Percentiles rank a stretch among this genome's conserved stretches.
Evolutionary conservation across 2,888 invertebrate species (phyloP).

Genomic region (Carabus problematicus): DNA sequence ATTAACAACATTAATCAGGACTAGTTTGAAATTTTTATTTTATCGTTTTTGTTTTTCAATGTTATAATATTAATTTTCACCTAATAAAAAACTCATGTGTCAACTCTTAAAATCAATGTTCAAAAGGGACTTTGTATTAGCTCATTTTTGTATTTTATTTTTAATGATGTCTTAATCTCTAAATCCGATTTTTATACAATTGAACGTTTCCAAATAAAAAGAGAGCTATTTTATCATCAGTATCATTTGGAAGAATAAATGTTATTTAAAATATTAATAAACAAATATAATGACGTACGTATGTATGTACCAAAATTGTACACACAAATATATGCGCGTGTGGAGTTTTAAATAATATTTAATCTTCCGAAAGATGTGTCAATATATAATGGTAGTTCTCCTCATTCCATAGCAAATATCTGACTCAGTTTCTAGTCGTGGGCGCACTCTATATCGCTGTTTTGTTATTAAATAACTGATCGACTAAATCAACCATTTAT

Average conservation of each 20-base stretch:
- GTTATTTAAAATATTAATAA: constrained; percentile 21
- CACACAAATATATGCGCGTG: constrained; percentile 3
- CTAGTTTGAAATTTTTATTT: constrained; percentile 61
- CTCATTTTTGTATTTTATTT: constrained; percentile 56
- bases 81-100: constrained; percentile 58
- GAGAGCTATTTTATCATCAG: background rate
- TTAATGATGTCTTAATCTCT: constrained; percentile 53
- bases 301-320: constrained; percentile 5
- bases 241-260: constrained; percentile 46
- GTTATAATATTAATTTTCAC: constrained; percentile 59
- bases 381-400: background rate
- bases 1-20: constrained; percentile 61
- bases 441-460: constrained; percentile 29
- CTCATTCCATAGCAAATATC: constrained; percentile 49
- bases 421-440: constrained; percentile 46
- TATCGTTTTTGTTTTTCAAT: constrained; percentile 59
- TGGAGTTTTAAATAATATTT: constrained; percentile 18
- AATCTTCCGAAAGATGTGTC: constrained; percentile 15
- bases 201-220: constrained; percentile 57
- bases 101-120: constrained; percentile 57
- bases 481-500: constrained; percentile 27
- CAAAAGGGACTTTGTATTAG: constrained; percentile 56
- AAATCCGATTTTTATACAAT: constrained; percentile 49
- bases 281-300: background rate
- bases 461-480: constrained; percentile 36